phyloP scores from a whole-genome alignment of 35 echinoderm and acorn worm genomes.

The Acanthaster planci region DNA sequence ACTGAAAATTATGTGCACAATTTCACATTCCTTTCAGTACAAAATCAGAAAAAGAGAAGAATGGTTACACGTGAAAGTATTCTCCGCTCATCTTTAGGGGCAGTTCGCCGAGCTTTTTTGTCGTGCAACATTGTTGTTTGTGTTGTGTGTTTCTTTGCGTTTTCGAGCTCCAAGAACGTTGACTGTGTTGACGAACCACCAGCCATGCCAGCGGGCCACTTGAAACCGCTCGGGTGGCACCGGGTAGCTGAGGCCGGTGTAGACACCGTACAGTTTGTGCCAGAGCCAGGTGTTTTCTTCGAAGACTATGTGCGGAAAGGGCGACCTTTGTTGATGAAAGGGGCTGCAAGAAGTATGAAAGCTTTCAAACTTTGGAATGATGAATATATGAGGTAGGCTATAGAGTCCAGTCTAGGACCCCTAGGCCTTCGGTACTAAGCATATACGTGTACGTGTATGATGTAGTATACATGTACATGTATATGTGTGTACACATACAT shows the following conservation, averaged over 20 bases:
- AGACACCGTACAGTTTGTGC: slow-evolving; percentile 51
- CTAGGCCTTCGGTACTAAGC: no score
- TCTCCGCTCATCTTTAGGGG: no score
- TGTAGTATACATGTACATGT: no score
- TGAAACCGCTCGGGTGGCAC: slow-evolving; percentile 54
- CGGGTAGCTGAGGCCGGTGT: slow-evolving; percentile 67
- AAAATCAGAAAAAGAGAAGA: no score
- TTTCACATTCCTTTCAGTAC: no score
- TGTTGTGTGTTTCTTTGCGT: background rate
- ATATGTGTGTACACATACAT: no score
- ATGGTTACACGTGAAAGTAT: no score
- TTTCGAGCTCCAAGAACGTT: background rate
- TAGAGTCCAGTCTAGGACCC: no score
- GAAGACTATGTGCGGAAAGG: slow-evolving; percentile 71
- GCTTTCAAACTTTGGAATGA: slow-evolving; percentile 91
- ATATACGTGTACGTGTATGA: no score
- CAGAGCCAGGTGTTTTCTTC: slow-evolving; percentile 73
- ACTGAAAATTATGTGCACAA: no score
- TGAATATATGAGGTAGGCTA: slow-evolving; percentile 77
- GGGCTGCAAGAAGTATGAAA: slow-evolving; percentile 76
- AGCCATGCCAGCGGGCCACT: slow-evolving; percentile 37
- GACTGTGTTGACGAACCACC: background rate
- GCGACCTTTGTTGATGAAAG: slow-evolving; percentile 76
- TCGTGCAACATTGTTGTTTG: background rate
- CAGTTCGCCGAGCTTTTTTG: no score